A percentile compares a stretch with the other conserved stretches of the same genome.
Conservation (phyloP, 2,113 vertebrate species). For the Spea multiplicata region DNA sequence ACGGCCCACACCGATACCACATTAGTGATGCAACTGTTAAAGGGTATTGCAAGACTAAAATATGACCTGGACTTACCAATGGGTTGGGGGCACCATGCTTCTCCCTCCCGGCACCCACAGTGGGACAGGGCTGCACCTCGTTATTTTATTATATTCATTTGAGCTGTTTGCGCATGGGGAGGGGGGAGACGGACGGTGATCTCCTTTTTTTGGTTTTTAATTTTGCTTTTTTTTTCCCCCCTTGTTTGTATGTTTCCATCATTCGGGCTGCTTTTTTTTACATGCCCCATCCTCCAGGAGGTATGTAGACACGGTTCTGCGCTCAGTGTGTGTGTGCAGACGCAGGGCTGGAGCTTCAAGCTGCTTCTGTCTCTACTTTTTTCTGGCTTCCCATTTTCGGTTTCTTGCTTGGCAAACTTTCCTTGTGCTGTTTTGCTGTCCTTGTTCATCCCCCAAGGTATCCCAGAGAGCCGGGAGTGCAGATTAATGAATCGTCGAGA, state of each 20-base stretch:
- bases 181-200: constrained; percentile 49
- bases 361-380: neutral
- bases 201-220: constrained; percentile 60
- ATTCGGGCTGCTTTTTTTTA: constrained; percentile 96
- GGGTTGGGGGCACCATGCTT: too few species aligned
- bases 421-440: constrained; percentile 61
- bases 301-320: constrained; percentile 75
- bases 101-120: neutral
- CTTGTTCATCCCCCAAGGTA: constrained; percentile 79
- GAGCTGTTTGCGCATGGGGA: neutral
- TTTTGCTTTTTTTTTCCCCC: constrained; percentile 91
- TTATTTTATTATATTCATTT: neutral
- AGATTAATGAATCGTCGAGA: too few species aligned
- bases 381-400: neutral
- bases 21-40: too few species aligned
- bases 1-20: too few species aligned
- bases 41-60: too few species aligned
- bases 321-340: neutral
- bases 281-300: constrained; percentile 87
- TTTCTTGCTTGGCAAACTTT: neutral
- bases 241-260: constrained; percentile 90
- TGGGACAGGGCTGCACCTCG: neutral
- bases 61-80: too few species aligned
- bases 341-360: too few species aligned
- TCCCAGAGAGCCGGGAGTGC: constrained; percentile 60